Evolutionary conservation across 1,140 invertebrate genomes (phyloP).

Genomic region (Ceratitis capitata): DNA sequence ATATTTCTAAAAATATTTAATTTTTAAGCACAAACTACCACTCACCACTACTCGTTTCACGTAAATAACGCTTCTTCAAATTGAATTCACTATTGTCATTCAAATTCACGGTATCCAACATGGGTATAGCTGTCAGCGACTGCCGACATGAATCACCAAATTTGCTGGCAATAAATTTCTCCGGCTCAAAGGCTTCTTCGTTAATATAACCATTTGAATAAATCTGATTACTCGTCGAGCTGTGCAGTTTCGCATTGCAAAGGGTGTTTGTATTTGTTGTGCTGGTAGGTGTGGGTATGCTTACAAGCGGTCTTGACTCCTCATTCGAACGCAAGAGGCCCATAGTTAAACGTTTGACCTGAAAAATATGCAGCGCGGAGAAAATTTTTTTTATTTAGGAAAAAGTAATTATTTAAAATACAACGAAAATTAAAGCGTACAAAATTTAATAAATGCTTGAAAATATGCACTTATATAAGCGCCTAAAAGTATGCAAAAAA

Average conservation of each 20-base stretch:
- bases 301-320: constrained; percentile 72
- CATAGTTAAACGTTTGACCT: constrained; percentile 64
- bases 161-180: constrained; percentile 65
- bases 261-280: background rate
- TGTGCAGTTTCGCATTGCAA: background rate
- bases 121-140: constrained; percentile 58
- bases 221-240: constrained; percentile 54
- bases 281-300: constrained; percentile 65
- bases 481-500: background rate
- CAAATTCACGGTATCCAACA: constrained; percentile 59
- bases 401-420: too few species aligned
- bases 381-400: too few species aligned
- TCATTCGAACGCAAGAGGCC: constrained; percentile 65
- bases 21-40: too few species aligned
- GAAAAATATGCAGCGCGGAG: constrained; percentile 35
- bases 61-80: constrained; percentile 59
- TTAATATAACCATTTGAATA: constrained; percentile 81
- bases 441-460: background rate
- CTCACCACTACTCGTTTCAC: constrained; percentile 63
- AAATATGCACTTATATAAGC: background rate
- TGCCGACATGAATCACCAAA: constrained; percentile 64
- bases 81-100: constrained; percentile 63
- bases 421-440: background rate
- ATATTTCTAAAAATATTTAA: too few species aligned
- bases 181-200: constrained; percentile 73